Evolutionary conservation across 35 echinoderm and acorn worm species (phyloP).

Genomic region (Heliocidaris erythrogramma): DNA sequence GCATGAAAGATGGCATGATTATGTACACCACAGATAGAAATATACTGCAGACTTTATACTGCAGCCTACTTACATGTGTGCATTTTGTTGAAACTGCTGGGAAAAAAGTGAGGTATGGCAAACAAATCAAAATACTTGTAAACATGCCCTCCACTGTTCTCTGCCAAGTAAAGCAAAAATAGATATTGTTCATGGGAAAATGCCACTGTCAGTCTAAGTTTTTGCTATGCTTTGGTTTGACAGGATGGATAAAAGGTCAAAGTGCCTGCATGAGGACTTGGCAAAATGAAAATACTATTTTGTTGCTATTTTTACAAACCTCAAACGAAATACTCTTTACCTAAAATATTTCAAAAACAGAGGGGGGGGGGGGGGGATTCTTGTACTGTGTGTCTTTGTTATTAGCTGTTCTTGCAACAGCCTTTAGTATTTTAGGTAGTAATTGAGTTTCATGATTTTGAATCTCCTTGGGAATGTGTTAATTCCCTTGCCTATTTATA

Average conservation of each 20-base stretch:
- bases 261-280: not conserved
- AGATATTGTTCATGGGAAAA: not conserved
- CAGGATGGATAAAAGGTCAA: not conserved
- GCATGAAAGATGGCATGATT: no score
- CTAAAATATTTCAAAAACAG: not conserved
- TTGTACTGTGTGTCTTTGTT: no score
- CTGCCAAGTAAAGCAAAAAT: not conserved
- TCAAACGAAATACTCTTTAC: no score
- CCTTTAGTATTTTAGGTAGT: no score
- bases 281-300: not conserved
- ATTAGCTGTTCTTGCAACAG: no score
- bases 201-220: not conserved
- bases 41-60: no score
- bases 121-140: conserved; percentile 6
- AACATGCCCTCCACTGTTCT: not conserved
- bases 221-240: not conserved
- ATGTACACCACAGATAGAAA: no score
- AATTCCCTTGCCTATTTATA: no score
- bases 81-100: not conserved
- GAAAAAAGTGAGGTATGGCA: not conserved
- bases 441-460: no score
- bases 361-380: not conserved
- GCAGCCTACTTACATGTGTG: no score
- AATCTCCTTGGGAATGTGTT: no score
- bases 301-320: no score